Evolutionary conservation across 2,113 vertebrate genomes (phyloP).

Genomic region (Oenanthe oenanthe): DNA sequence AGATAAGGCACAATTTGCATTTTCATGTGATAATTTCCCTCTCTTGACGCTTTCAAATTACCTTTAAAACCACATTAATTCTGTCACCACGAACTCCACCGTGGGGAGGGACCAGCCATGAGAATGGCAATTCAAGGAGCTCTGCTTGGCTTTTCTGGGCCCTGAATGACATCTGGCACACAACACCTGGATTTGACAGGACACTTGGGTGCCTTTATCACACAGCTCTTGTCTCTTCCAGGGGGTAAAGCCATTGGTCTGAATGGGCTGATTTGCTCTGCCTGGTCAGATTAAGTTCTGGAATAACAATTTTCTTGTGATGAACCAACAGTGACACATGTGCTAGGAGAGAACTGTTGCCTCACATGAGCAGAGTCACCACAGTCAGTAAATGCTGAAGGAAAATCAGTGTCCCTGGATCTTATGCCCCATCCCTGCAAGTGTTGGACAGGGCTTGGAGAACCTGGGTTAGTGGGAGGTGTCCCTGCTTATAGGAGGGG

Average conservation of each 20-base stretch:
- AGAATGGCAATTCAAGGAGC: neutral
- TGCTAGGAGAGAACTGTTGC: neutral
- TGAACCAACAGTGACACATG: accelerated
- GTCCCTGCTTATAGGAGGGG: neutral
- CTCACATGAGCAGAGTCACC: neutral
- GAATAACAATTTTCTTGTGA: neutral
- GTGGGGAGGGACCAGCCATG: neutral
- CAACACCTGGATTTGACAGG: neutral
- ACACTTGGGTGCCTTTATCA: neutral
- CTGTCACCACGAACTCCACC: slow-evolving; percentile 5
- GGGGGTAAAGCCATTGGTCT: neutral
- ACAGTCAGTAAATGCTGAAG: neutral
- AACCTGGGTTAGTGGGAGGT: neutral
- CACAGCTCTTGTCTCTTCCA: neutral
- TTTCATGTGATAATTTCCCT: slow-evolving; percentile 67
- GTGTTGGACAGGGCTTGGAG: neutral
- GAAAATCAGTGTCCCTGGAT: neutral
- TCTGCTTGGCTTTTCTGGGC: neutral
- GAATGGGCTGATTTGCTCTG: neutral
- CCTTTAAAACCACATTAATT: slow-evolving; percentile 66
- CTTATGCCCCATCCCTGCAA: neutral
- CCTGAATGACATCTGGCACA: neutral
- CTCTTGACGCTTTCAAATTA: slow-evolving; percentile 66
- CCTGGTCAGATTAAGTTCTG: neutral
- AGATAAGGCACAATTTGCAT: slow-evolving; percentile 73